Base-by-base conservation (phyloP, 2,797 vertebrate species). In the Sebastes itinus region DNA sequence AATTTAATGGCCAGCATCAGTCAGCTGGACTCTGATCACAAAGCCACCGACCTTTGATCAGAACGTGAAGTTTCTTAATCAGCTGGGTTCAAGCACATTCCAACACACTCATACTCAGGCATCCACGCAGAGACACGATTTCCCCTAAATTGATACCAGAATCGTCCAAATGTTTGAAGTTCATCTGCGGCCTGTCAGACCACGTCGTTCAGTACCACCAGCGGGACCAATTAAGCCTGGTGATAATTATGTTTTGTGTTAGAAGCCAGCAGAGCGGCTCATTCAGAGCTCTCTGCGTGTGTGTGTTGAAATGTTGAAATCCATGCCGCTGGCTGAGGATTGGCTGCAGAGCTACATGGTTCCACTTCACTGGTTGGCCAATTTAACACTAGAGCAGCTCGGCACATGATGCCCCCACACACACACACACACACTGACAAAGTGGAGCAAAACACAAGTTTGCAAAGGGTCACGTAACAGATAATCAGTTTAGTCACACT, bases 101-200 rank as follows among this genome's bases (percentile, higher is more conserved):
- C 80, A 65, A 16, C 59, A 14, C 23, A 68, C 54, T 72, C 33
- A 20, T 22, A 30, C 64, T 58, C 78, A 62, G 18, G 4, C 70
- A 77, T 33, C 20, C 38, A 42, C 25, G 20, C 12, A 75, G 38
- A 78, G 64, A 81, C 66, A 60, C 25, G 66, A n/a, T 63, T 72
- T 27, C 38, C 32, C 38, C 61, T 54, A 82, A 90, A 92, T 83
- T 81, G 75, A 88, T 81, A 32, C 87, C 92, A 89, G 91, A 81
- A 78, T 83, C 72, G 46, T 82, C n/a, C 49, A 25, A 78, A 77
- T 78, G 77, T 90, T 87, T 87, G 79, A 89, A 82, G 87, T 72
- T 70, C 33, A 49, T 79, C 60, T 64, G 59, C 6, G 28, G 73
- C 66, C 69, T 62, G 74, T 86, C 71, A 83, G 74, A 66, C 28